phyloP scores from a whole-genome alignment of 2,888 invertebrate genomes.

The Corythucha ciliata region DNA sequence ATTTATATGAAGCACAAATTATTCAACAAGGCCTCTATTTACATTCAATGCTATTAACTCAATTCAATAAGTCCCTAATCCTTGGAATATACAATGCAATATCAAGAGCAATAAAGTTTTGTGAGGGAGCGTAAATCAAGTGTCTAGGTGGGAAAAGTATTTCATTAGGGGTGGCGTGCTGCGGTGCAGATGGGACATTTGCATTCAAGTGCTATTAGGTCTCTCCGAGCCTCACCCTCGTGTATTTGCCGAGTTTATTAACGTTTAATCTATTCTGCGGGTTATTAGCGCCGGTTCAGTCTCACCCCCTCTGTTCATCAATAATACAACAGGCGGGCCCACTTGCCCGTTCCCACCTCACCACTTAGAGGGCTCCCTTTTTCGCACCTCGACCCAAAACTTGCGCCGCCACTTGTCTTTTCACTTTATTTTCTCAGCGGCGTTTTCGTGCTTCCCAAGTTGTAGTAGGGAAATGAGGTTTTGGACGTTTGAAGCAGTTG shows the following conservation, averaged over 20 bases:
- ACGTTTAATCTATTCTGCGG: constrained; percentile 32
- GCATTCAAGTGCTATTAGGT: constrained; percentile 31
- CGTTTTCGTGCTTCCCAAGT: too few relatives aligned
- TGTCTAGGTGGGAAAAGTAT: constrained; percentile 30
- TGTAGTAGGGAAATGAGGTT: too few relatives aligned
- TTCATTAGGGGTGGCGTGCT: constrained; percentile 26
- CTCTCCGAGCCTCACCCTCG: background rate
- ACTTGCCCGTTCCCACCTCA: constrained; percentile 19
- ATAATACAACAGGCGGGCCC: constrained; percentile 22
- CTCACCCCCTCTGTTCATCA: constrained; percentile 21
- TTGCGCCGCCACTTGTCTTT: too few relatives aligned
- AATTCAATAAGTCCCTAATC: constrained; percentile 23
- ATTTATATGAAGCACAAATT: constrained; percentile 21
- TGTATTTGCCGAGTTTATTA: constrained; percentile 30
- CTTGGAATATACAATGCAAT: constrained; percentile 27
- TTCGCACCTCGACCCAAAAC: too few relatives aligned
- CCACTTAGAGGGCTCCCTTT: constrained; percentile 15
- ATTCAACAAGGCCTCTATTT: constrained; percentile 21
- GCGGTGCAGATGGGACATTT: constrained; percentile 27
- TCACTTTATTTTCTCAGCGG: too few relatives aligned
- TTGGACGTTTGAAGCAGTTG: too few relatives aligned
- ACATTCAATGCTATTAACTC: constrained; percentile 13
- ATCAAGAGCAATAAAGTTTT: constrained; percentile 27
- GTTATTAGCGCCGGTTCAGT: constrained; percentile 24
- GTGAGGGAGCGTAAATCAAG: constrained; percentile 28